Base-by-base conservation (phyloP, 2,113 vertebrate species). In the Trachemys scripta region DNA sequence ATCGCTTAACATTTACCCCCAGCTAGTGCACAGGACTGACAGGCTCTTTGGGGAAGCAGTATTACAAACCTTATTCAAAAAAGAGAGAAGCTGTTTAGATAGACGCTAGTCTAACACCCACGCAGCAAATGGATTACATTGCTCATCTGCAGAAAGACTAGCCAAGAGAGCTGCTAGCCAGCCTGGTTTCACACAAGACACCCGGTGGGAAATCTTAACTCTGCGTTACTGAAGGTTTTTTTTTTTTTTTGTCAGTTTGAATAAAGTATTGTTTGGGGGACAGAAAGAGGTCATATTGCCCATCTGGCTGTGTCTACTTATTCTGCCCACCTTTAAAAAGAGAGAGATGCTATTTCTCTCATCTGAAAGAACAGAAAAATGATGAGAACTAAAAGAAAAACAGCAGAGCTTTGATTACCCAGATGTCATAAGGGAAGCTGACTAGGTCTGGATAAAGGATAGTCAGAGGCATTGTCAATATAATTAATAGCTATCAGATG, bases 301-400 rank as follows among this genome's bases (percentile, higher is more conserved):
- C 79, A 88, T 96, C 93, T 95, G 92, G 10, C 29, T n/a, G 86
- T 50, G 19, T 75, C 87, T 24, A 54, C 84, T 96, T 95, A 1
- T 94, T 94, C 89, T 85, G 81, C 10, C 50, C 56, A 49, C 80
- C 49, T 90, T 57, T 25, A 90, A 91, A 88, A 47, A 20, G n/a
- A 78, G 42, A 85, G 7, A 92, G 19, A 80, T 24, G 42, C 56
- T 92, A 78, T 72, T 93, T 95, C 84, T 96, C 80, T 79, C 45
- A 57, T 91, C 85, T 87, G 89, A 91, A 94, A 78, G 95, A 92
- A 49, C 51, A 92, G 78, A 94, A 93, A 6, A 13, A 75, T 95
- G 93, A 88, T 90, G 81, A 90, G 95, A 96, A 96, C 88, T 87
- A 88, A 92, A 62, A 88, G 45, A 95, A 92, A 94, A 83, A 88